phyloP scores from a whole-genome alignment of 2,113 vertebrate genomes.

The Corythornis madagascariensis region DNA sequence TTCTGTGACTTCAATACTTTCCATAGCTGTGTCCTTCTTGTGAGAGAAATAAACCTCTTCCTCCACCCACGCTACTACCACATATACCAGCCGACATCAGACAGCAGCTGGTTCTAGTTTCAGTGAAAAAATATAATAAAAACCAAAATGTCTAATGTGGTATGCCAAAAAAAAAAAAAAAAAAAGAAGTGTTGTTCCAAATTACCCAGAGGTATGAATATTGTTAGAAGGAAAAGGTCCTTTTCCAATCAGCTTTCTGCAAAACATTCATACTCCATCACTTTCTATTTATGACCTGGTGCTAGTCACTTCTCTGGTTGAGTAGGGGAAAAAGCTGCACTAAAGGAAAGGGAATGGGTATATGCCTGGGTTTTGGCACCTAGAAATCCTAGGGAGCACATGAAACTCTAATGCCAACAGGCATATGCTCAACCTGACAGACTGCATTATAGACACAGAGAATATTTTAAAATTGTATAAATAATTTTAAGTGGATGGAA shows the following conservation, averaged over 20 bases:
- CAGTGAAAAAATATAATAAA: slow-evolving; percentile 60
- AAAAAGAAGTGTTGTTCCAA: slow-evolving; percentile 6
- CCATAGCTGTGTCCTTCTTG: slow-evolving; percentile 38
- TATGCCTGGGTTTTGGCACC: not conserved
- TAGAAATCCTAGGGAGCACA: not conserved
- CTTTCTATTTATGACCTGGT: slow-evolving; percentile 24
- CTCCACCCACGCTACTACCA: slow-evolving; percentile 42
- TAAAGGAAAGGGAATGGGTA: not conserved
- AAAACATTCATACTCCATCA: not conserved
- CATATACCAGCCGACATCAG: slow-evolving; percentile 52
- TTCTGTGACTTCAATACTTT: slow-evolving; percentile 50
- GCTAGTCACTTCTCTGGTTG: not conserved
- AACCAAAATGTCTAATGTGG: slow-evolving; percentile 18
- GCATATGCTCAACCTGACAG: not conserved
- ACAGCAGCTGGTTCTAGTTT: slow-evolving; percentile 62
- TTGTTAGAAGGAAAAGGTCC: slow-evolving; percentile 17
- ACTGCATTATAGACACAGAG: not conserved
- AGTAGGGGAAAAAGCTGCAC: not conserved
- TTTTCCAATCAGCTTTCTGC: slow-evolving; percentile 33
- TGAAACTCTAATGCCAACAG: not conserved
- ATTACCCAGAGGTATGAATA: slow-evolving; percentile 45
- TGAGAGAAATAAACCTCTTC: slow-evolving; percentile 51
- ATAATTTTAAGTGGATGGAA: not conserved
- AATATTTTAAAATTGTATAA: not conserved
- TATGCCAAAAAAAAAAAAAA: not conserved